Evolutionary conservation across 2,888 invertebrate species (phyloP), one percentile per base, ranked within the genome.

Genomic region (Drosophila pegasa): DNA sequence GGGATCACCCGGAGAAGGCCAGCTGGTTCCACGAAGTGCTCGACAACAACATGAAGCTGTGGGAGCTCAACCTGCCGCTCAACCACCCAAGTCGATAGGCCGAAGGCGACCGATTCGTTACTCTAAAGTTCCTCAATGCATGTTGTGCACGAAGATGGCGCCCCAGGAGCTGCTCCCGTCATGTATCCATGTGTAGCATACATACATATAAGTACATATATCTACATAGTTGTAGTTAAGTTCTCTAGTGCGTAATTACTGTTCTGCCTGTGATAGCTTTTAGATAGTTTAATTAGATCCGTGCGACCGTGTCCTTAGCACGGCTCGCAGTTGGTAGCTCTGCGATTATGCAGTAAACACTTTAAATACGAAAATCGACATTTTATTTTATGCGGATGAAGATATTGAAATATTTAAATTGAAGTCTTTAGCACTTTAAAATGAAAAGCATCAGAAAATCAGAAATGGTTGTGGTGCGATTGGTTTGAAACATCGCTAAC

Each of bases 1-100:
- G 95, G 79, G 95, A 97, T 80, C 95, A 97, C 78, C 93, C 93
- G 4, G 93, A 94, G 41, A 96, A 96, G 91, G 94, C 95, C 84
- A 94, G 95, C 90, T 97, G 97, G 97, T 97, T 97, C 91, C 95
- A 96, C 80, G 97, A 97, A 93, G 96, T 97, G 64, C 94, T 97
- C 91, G 97, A 97, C 93, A 97, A 97, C 94, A 96, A 96, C 93
- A 94, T 97, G 92, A 97, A 97, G 92, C 93, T 97, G 75, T 97
- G 97, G 97, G 97, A 97, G 92, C 95, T 95, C 88, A 97, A 97
- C 92, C 96, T 97, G 90, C 91, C 90, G n/a, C 87, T 89, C 72
- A 90, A 84, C 73, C 77, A 87, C 57, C 71, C 70, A 37, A 72
- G 55, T 48, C 74, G 62, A 56, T 78, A 78, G 41, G 20, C 18